Base-by-base conservation (phyloP, 1,140 invertebrate species). In the Drosophila carrolli region DNA sequence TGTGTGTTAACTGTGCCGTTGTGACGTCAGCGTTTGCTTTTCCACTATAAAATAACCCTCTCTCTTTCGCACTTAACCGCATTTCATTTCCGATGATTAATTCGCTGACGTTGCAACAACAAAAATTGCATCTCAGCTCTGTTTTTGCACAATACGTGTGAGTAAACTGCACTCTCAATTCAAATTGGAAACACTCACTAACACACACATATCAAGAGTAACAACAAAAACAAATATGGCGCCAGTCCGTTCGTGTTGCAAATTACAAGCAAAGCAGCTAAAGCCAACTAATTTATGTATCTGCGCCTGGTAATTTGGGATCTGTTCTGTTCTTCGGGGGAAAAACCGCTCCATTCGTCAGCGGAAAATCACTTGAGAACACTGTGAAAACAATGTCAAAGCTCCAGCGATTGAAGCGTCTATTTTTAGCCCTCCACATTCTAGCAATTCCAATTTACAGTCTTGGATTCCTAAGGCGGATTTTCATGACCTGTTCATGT, bases 81-180 rank as follows among this genome's bases (percentile, higher is more conserved):
- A 86, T 68, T 83, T 67, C 76, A 50, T 70, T 72, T 78, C 47
- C 78, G 60, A 89, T 88, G 83, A 88, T 89, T 88, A 88, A 89
- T 88, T 83, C 76, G 76, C 80, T 89, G 83, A 83, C 83, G 84
- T 62, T 86, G 77, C 59, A 79, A 47, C 65, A 65, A 65, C 53
- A 38, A 10, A 9, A 60, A 70, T 43, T 32, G 60, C 59, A 62
- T 37, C 47, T 41, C 61, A 66, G 50, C 63, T 76, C 61, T 62
- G 46, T 61, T 40, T 35, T 48, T 47, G 35, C 67, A 57, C 16
- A 67, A 67, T 14, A 51, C 14, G 59, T 51, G 54, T 73, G 73
- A 78, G 63, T 32, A 60, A 51, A 53, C 56, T 50, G 68, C 68
- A 74, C 55, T 53, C 65, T 71, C 54, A 67, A 73, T 76, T 80